phyloP scores from a whole-genome alignment of 2,888 invertebrate genomes.

The Cryptophagus acutangulus region DNA sequence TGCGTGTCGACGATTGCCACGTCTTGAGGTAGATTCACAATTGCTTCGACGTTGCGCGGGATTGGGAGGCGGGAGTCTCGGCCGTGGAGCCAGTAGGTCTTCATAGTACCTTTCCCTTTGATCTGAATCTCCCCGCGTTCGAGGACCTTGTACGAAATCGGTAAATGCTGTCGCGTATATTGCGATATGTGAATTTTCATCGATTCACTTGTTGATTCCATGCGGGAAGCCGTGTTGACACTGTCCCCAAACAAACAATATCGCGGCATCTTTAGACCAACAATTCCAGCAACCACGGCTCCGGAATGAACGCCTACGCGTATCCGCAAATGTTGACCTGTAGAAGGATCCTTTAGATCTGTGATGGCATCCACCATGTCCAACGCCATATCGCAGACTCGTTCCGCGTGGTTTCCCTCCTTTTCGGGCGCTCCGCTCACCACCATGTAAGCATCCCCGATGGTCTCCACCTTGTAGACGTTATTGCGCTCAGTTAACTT shows the following conservation, averaged over 20 bases:
- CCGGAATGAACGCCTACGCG: constrained; percentile 87
- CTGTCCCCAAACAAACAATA: constrained; percentile 87
- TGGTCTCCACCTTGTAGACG: constrained; percentile 97
- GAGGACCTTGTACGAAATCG: constrained; percentile 66
- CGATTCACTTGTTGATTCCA: constrained; percentile 89
- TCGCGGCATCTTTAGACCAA: constrained; percentile 89
- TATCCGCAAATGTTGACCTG: constrained; percentile 76
- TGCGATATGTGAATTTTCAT: constrained; percentile 96
- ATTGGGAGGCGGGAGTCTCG: constrained; percentile 61
- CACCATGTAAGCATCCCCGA: constrained; percentile 98
- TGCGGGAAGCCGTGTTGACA: constrained; percentile 85
- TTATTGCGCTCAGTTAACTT: constrained; percentile 85
- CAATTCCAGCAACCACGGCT: constrained; percentile 89
- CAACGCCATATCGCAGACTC: constrained; percentile 91
- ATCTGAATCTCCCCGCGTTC: constrained; percentile 83
- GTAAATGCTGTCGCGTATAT: constrained; percentile 73
- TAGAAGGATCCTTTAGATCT: constrained; percentile 87
- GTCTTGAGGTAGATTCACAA: constrained; percentile 5
- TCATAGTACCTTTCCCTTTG: constrained; percentile 88
- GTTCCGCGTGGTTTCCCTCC: constrained; percentile 84
- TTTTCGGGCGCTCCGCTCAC: constrained; percentile 92
- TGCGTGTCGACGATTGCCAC: constrained; percentile 27
- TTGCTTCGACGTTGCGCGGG: constrained; percentile 34
- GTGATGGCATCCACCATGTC: constrained; percentile 94
- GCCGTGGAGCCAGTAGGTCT: constrained; percentile 81